A percentile compares a stretch with the other conserved stretches of the same genome.
Evolutionary conservation across 1,140 invertebrate species (phyloP).

Genomic region (Diuraphis noxia): DNA sequence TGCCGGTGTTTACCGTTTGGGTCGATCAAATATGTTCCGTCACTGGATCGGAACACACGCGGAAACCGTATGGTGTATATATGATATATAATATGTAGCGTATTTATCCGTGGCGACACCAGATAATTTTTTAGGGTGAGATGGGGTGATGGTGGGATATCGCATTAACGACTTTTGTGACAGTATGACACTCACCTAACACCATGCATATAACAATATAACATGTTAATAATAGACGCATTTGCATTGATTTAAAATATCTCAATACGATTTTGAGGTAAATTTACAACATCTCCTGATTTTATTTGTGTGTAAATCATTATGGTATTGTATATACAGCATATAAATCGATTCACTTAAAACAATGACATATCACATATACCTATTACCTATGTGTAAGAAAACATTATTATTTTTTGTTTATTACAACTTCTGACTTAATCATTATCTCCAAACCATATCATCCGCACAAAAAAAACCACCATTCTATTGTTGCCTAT

Average conservation of each 20-base stretch:
- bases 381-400: background rate
- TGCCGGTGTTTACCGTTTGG: conserved; percentile 44
- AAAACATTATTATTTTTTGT: background rate
- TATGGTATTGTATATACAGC: too few species aligned
- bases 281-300: too few species aligned
- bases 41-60: conserved; percentile 18
- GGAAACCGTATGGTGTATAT: background rate
- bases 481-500: background rate
- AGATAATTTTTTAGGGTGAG: background rate
- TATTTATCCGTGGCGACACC: background rate
- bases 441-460: background rate
- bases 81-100: background rate
- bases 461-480: background rate
- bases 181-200: background rate
- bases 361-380: too few species aligned
- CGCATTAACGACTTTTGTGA: background rate
- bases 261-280: too few species aligned
- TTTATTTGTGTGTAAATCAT: too few species aligned
- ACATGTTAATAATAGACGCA: too few species aligned
- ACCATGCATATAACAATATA: too few species aligned
- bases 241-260: background rate
- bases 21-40: conserved; percentile 45
- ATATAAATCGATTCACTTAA: too few species aligned
- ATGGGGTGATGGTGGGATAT: background rate
- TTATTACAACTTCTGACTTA: too few species aligned